Evolutionary conservation across 2,888 invertebrate genomes (phyloP), one percentile per base, ranked within the genome.

Genomic region (Xanthorhoe spadicearia): DNA sequence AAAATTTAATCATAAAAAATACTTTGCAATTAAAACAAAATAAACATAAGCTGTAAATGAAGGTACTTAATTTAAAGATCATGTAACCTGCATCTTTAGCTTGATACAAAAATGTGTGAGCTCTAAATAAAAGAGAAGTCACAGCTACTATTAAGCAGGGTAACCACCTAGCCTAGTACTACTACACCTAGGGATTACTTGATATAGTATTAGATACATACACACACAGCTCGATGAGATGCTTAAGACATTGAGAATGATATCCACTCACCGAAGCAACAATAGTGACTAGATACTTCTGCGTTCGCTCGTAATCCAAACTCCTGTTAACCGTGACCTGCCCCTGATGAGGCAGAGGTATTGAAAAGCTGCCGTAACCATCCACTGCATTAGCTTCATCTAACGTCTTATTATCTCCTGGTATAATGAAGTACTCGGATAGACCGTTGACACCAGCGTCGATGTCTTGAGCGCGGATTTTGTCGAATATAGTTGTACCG

Each of bases 381-480:
- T 98, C 97, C 0, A 94, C 94, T 2, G 95, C 95, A 72, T 95
- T 95, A 17, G 90, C 89, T 6, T 75, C 81, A 60, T 90, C 90
- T 66, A 90, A 48, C 0, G 90, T 90, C 19, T 76, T 78, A 73
- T 92, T 92, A 65, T 91, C 87, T 68, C 96, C 96, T 76, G 96
- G 95, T 68, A 97, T 94, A 71, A 98, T 95, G 74, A 96, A 97
- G 87, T 98, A 98, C 83, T 98, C 98, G 2, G 98, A 95, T 52
- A 97, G 94, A 52, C 97, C 97, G 83, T 98, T 98, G 71, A 97
- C 97, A 52, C 98, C 97, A 0, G 97, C 96, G 84, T 98, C 98
- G 62, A 95, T 95, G 84, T 98, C 98, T 63, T 94, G 92, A 0
- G 98, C 97, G 69, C 95, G 94, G 67, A 98, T 95, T 71, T 96